phyloP scores from a whole-genome alignment of 1,140 invertebrate genomes.

The Fopius arisanus region DNA sequence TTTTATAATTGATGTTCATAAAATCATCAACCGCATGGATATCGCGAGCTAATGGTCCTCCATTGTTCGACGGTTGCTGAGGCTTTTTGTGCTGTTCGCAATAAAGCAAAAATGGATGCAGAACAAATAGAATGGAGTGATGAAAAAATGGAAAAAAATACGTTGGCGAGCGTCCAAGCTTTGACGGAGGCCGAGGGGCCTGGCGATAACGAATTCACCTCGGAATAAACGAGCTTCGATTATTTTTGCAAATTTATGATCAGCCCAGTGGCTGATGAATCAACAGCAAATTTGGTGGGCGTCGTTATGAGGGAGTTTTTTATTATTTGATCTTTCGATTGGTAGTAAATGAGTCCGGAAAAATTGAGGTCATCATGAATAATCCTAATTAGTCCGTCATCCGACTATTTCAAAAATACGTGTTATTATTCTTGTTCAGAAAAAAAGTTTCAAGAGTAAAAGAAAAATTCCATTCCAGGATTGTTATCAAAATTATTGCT shows the following conservation, averaged over 20 bases:
- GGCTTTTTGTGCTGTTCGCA: background rate
- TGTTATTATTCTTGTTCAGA: too few species aligned
- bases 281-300: background rate
- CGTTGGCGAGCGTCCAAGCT: slow-evolving; percentile 13
- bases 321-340: background rate
- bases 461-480: too few species aligned
- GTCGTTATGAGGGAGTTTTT: background rate
- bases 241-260: slow-evolving; percentile 22
- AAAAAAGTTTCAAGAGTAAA: too few species aligned
- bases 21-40: background rate
- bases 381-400: too few species aligned
- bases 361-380: too few species aligned
- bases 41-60: background rate
- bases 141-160: slow-evolving; percentile 8
- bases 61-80: background rate
- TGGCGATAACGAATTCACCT: slow-evolving; percentile 4
- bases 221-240: slow-evolving; percentile 9
- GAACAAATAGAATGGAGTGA: background rate
- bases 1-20: slow-evolving; percentile 8
- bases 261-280: background rate
- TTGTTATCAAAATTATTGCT: too few species aligned
- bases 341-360: too few species aligned
- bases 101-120: background rate
- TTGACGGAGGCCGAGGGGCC: background rate
- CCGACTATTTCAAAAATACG: too few species aligned